phyloP scores from a whole-genome alignment of 2,797 vertebrate species.

The Myotis vivesi region DNA sequence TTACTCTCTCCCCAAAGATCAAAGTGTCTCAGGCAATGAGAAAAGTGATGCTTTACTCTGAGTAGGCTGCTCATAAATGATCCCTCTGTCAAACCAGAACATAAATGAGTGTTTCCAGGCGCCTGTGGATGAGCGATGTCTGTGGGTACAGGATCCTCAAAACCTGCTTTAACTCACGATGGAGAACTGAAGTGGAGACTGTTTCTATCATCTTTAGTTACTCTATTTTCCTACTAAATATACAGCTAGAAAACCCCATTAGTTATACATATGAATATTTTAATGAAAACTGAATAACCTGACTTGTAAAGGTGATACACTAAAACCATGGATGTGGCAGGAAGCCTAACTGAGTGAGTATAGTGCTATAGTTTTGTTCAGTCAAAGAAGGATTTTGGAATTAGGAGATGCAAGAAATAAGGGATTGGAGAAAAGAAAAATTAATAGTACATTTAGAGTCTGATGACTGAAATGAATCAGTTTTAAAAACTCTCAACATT shows the following conservation, averaged over 20 bases:
- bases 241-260: neutral
- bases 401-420: neutral
- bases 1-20: conserved; percentile 71
- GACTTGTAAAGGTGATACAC: neutral
- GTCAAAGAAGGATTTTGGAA: neutral
- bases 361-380: neutral
- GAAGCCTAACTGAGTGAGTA: neutral
- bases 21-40: conserved; percentile 61
- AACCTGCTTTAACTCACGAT: conserved; percentile 51
- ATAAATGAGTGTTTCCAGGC: conserved; percentile 58
- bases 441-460: neutral
- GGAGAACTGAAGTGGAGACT: neutral
- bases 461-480: neutral
- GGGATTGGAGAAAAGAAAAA: neutral
- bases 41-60: conserved; percentile 58
- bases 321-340: neutral
- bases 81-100: conserved; percentile 56
- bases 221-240: conserved; percentile 2
- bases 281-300: neutral
- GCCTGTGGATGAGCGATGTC: conserved; percentile 60
- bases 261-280: neutral
- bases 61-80: conserved; percentile 74
- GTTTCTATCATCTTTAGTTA: neutral
- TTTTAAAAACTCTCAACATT: neutral
- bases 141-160: conserved; percentile 62